phyloP scores from a whole-genome alignment of 2,113 vertebrate genomes.

The Triplophysa dalaica region DNA sequence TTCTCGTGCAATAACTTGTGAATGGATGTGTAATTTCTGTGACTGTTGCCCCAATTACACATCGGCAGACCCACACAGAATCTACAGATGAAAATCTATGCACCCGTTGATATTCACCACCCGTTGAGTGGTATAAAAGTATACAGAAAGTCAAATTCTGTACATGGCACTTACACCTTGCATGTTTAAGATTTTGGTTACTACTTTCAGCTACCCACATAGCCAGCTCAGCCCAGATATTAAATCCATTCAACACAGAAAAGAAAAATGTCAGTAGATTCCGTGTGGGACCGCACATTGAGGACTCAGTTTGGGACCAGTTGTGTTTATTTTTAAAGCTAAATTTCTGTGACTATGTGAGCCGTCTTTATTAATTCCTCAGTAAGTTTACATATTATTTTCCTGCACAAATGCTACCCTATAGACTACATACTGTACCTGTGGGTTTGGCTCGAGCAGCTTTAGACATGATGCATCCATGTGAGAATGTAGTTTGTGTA shows the following conservation, averaged over 20 bases:
- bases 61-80: background rate
- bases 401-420: background rate
- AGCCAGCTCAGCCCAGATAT: too few relatives aligned
- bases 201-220: too few relatives aligned
- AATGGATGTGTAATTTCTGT: background rate
- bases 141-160: too few relatives aligned
- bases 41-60: background rate
- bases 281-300: too few relatives aligned
- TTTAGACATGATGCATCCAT: constrained; percentile 6
- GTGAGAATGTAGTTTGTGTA: constrained; percentile 34
- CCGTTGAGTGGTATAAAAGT: too few relatives aligned
- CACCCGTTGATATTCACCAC: too few relatives aligned
- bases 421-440: background rate
- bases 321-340: constrained; percentile 30
- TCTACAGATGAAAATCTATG: background rate
- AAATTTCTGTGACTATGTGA: background rate
- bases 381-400: constrained; percentile 35
- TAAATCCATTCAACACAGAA: too few relatives aligned
- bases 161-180: too few relatives aligned
- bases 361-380: constrained; percentile 20
- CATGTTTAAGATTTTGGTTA: too few relatives aligned
- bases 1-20: background rate
- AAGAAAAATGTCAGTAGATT: too few relatives aligned
- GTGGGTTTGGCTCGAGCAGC: background rate
- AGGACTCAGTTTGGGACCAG: constrained; percentile 42